Percentiles rank a stretch among this genome's conserved stretches.
Conservation (phyloP, 2,888 invertebrate genomes). For the Unio delphinus region DNA sequence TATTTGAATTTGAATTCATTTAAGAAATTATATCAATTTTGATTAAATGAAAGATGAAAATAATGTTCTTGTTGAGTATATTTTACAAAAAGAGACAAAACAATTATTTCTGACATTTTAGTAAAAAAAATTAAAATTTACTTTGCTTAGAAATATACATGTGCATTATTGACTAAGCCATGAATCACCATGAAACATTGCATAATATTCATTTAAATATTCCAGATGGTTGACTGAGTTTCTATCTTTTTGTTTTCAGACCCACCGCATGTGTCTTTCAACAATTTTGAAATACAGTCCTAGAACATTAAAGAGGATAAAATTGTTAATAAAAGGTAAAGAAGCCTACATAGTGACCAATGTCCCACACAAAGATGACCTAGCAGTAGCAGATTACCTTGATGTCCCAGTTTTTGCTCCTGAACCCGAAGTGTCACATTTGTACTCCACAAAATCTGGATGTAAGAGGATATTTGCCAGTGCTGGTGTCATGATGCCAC, state of each 20-base stretch:
- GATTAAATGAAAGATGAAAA: no score
- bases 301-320: conserved; percentile 63
- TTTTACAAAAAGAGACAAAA: no score
- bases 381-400: conserved; percentile 66
- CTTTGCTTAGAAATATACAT: no score
- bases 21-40: no score
- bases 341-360: conserved; percentile 70
- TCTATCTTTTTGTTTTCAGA: conserved; percentile 44
- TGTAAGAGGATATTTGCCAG: conserved; percentile 69
- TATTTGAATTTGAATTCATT: no score
- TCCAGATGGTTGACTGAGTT: neutral
- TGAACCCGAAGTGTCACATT: conserved; percentile 68
- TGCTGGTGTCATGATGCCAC: conserved; percentile 67
- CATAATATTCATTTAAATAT: no score
- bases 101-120: no score
- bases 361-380: conserved; percentile 68
- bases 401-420: conserved; percentile 67
- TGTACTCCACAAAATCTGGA: conserved; percentile 71
- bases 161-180: no score
- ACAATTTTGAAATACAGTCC: conserved; percentile 70
- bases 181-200: no score
- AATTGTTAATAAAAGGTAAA: conserved; percentile 67
- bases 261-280: conserved; percentile 70
- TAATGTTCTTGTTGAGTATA: no score
- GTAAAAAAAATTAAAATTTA: no score